Evolutionary conservation across 2,888 invertebrate genomes (phyloP).

Genomic region (Hyles lineata): DNA sequence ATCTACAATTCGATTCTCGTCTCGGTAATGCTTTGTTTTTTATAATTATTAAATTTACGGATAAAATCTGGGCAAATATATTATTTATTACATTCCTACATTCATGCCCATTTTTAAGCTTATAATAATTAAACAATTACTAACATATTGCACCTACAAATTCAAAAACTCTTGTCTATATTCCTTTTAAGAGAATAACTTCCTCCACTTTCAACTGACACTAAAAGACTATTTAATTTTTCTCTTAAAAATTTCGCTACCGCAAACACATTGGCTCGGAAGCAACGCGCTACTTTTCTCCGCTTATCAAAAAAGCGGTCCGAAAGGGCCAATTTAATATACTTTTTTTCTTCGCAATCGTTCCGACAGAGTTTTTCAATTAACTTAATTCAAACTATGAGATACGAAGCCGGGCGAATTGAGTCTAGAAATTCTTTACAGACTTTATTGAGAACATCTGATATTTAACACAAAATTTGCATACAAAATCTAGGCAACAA

Average conservation of each 20-base stretch:
- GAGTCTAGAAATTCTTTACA: slow-evolving; percentile 13
- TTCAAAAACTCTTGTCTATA: no score
- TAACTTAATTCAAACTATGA: slow-evolving; percentile 11
- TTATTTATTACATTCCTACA: no score
- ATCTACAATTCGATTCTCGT: no score
- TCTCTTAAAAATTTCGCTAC: not conserved
- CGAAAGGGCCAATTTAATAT: slow-evolving; percentile 7
- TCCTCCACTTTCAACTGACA: not conserved
- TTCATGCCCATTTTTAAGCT: no score
- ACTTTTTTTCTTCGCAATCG: not conserved
- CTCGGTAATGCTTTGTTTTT: no score
- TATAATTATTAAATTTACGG: no score
- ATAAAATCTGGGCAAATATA: no score
- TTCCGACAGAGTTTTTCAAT: slow-evolving; percentile 14
- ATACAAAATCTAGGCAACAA: not conserved
- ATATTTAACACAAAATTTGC: no score
- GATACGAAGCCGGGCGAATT: not conserved
- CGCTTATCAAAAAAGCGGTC: not conserved
- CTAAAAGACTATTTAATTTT: not conserved
- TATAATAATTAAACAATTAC: no score
- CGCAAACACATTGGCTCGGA: not conserved
- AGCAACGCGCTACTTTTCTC: not conserved
- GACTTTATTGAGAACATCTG: not conserved
- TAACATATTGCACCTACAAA: no score
- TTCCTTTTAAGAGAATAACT: not conserved